Base-by-base conservation (phyloP, 2,888 invertebrate genomes). In the Pachydiplax longipennis region DNA sequence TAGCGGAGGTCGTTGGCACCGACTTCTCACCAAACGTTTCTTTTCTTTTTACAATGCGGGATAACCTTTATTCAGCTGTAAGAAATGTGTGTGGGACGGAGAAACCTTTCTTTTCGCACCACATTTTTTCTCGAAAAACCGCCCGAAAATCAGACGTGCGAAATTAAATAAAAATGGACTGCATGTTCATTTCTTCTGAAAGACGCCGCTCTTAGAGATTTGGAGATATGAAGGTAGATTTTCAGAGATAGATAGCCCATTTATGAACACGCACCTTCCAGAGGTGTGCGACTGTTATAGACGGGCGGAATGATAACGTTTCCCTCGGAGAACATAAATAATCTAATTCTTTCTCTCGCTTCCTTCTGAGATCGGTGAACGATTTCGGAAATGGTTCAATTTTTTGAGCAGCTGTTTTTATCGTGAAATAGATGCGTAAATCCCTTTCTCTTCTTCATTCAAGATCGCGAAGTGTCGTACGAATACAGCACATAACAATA, bases 1-100 rank as follows among this genome's bases (percentile, higher is more conserved):
- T 37, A 31, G 87, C 58, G 40, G 82, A 87, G 87, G 87, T 87
- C 87, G 87, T 61, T 87, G 87, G 61, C 87, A 87, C 40, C 40
- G 40, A n/a, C 44, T 73, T 73, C 73, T 73, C 73, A 31, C 31
- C 73, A 12, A 25, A 31, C 31, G 25, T 73, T 25, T 73, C 31
- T 31, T 5, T 31, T 25, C n/a, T 65, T 65, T 25, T 65, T 31
- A 73, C 73, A 73, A 73, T 73, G 31, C 25, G 73, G 73, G 31
- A n/a, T 13, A 0, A 73, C 31, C 31, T 73, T 73, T 13, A 2
- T 73, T 73, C 22, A 18, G 25, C n/a, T 18, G 73, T 8, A 25
- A 18, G 18, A 18, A 15, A 53, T 18, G 73, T 25, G 73, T 10
- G 73, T 73, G 73, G 73, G 73, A 73, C 31, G 73, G 3, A 53